Base-by-base conservation (phyloP, 1,140 invertebrate species). In the Heterodera schachtii region DNA sequence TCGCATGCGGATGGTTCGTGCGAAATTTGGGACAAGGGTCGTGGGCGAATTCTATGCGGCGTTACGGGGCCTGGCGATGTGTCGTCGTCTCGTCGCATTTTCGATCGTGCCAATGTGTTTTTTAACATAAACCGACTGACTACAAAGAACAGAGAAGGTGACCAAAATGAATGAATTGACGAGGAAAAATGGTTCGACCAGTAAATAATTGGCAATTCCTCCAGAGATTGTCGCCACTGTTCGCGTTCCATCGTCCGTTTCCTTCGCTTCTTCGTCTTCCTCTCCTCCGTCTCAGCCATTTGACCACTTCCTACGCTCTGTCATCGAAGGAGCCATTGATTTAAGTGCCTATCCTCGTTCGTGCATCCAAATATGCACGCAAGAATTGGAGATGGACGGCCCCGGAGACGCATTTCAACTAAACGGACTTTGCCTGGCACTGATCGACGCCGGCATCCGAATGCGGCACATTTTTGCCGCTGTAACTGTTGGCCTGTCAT, bases 361-460 rank as follows among this genome's bases (percentile, higher is more conserved):
- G 19, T 80, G 77, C 9, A 71, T 82, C 44, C 81, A 84, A 67
- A 57, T 84, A 52, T 78, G 66, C 31, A 74, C 77, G 21, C 83
- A 84, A 60, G 81, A 82, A 47, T 64, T 82, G 44, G 78, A 82
- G 78, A 70, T 52, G 19, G 79, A 82, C 57, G 81, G 79, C 5
- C 47, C 78, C 13, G 64, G 60, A 7, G 78, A 79, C 41, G n/a
- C 81, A 4, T 2, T 81, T 19, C 78, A 66, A 19, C 46, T 82
- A 16, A 82, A 82, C 70, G 57, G 49, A 43, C 19, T 82, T n/a
- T 78, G 73, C 73, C 46, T 84, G 52, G 85, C 84, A 7, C 52
- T 84, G 41, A 67, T 84, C n/a, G 83, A 84, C 44, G 74, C 84
- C 73, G 83, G 84, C 7, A 78, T 84, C 64, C 79, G 75, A 31